Evolutionary conservation across 1,140 invertebrate genomes (phyloP), one percentile per base, ranked within the genome.

Genomic region (Bactericera cockerelli): DNA sequence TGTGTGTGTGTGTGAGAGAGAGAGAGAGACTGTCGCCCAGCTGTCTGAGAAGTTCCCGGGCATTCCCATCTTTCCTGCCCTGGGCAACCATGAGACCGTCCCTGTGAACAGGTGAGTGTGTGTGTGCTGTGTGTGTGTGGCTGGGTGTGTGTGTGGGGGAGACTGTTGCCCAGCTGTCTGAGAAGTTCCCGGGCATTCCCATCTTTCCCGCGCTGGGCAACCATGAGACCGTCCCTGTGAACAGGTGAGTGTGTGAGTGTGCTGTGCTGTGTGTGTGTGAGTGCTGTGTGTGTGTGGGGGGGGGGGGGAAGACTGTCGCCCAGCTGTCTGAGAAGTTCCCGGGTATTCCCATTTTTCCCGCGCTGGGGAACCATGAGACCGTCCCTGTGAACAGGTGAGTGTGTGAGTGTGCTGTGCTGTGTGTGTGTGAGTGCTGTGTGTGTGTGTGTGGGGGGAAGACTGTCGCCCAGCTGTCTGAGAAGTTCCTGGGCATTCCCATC

Each of bases 61-160:
- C 3, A 83, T 89, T 19, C 88, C 89, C 2, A 90, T 98, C 55
- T 98, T 92, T 70, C 89, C 92, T 8, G 87, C 93, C 1, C 73
- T 98, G 2, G 94, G 94, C 13, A 98, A 98, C 73, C 94, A 98
- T 68, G 94, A 98, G 75, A 87, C 88, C 63, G 87, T 87, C 13
- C 94, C 94, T 22, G 93, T 96, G 0, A 96, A 98, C 68, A 95
- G 84, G 85, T 87, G 71, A 62, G 55, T 61, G 26, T 6, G 3
- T n/a, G n/a, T n/a, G n/a, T n/a, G n/a, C n/a, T 42, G 26, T 54
- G 8, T 58, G 14, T 59, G 10, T 58, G n/a, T n/a, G n/a, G n/a
- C n/a, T n/a, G n/a, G n/a, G n/a, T n/a, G n/a, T n/a, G n/a, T n/a
- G n/a, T n/a, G n/a, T n/a, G n/a, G 82, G 86, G 63, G 84, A 90